Percentiles rank a stretch among this genome's conserved stretches.
These are phyloP conservation scores for Campaea margaritaria DNA, from an alignment of 2,888 invertebrate species.

Conservation along the genomic window DNA sequence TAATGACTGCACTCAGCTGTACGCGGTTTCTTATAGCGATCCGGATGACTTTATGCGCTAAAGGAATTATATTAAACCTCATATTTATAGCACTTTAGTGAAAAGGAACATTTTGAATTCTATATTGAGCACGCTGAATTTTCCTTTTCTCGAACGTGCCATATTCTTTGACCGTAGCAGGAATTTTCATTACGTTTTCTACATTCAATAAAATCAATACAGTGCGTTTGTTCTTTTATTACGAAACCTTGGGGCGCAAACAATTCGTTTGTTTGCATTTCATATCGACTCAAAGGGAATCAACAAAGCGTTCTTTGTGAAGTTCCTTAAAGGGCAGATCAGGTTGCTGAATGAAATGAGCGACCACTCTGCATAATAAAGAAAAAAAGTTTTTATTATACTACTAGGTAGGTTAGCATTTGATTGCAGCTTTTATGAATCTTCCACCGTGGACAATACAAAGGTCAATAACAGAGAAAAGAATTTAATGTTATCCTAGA, in stretches of 20 bases:
- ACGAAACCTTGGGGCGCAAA: slow-evolving; percentile 26
- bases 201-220: slow-evolving; percentile 51
- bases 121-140: slow-evolving; percentile 11
- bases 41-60: slow-evolving; percentile 48
- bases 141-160: slow-evolving; percentile 19
- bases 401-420: slow-evolving; percentile 30
- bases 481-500: slow-evolving; percentile 2
- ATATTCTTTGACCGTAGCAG: slow-evolving; percentile 20
- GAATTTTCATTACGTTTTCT: slow-evolving; percentile 43
- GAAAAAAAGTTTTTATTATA: slow-evolving; percentile 47
- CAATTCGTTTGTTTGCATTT: slow-evolving; percentile 38
- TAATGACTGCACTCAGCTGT: slow-evolving; percentile 79
- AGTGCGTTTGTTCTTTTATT: slow-evolving; percentile 46
- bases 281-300: slow-evolving; percentile 38
- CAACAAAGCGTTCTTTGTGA: slow-evolving; percentile 38
- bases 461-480: slow-evolving; percentile 1
- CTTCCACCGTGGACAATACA: slow-evolving; percentile 17
- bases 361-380: slow-evolving; percentile 54
- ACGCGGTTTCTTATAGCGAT: slow-evolving; percentile 71
- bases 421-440: slow-evolving; percentile 20
- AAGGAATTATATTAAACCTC: slow-evolving; percentile 30
- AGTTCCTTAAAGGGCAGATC: slow-evolving; percentile 38
- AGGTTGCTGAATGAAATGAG: slow-evolving; percentile 49
- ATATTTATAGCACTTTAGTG: slow-evolving; percentile 9
- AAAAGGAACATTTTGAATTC: not conserved